A percentile compares a stretch with the other conserved stretches of the same genome.
Evolutionary conservation across 2,113 vertebrate genomes (phyloP).

Genomic region (Callorhinus ursinus): DNA sequence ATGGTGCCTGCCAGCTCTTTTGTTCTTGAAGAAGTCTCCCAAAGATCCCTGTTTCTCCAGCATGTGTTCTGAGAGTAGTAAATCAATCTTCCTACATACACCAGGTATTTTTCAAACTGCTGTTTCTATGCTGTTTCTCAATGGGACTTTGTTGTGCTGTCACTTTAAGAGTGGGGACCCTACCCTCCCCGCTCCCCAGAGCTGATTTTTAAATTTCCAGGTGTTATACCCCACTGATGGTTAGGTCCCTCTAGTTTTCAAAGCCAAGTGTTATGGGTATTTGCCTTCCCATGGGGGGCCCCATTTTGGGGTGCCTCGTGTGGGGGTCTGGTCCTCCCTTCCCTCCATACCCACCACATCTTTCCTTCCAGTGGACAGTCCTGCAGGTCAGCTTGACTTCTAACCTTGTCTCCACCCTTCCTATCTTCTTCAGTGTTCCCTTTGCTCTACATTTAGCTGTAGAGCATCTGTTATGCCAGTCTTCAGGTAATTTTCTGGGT

Average conservation of each 20-base stretch:
- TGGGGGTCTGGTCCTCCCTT: not conserved
- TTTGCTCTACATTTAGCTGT: not conserved
- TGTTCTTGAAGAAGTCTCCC: not conserved
- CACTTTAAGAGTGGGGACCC: not conserved
- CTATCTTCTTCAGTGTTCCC: not conserved
- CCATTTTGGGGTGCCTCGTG: not conserved
- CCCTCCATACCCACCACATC: not conserved
- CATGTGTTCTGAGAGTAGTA: not conserved
- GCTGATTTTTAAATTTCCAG: not conserved
- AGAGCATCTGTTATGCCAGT: not conserved
- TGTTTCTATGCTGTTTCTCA: not conserved
- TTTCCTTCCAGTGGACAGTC: not conserved
- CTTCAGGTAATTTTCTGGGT: not conserved
- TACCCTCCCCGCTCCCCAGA: not conserved
- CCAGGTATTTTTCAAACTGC: not conserved
- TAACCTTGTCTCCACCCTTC: not conserved
- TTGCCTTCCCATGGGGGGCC: not conserved
- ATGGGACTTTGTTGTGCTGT: not conserved
- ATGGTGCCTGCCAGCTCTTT: not conserved
- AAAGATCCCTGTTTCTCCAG: not conserved
- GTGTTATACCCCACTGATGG: not conserved
- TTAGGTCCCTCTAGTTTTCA: not conserved
- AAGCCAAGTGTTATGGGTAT: not conserved
- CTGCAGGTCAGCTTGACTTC: not conserved
- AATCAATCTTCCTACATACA: not conserved